Percentiles rank a stretch among this genome's conserved stretches.
These are phyloP conservation scores for Zaprionus capensis DNA, from an alignment of 1,140 invertebrate species.

Conservation along the genomic window DNA sequence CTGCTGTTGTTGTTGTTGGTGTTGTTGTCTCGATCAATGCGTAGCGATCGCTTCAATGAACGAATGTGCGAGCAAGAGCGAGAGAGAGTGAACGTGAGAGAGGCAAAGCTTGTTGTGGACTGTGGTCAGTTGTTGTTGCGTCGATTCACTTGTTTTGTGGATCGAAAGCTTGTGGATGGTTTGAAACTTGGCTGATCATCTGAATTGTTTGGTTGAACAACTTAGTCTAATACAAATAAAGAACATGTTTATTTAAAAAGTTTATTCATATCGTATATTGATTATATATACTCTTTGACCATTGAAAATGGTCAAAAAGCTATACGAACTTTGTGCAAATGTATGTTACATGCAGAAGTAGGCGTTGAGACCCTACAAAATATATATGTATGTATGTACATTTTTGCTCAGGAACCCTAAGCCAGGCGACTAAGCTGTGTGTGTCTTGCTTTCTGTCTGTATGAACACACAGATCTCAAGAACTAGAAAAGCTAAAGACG, in stretches of 20 bases:
- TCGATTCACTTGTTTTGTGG: conserved; percentile 46
- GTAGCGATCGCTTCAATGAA: background rate
- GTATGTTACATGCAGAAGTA: too few relatives aligned
- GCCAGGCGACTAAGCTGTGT: too few relatives aligned
- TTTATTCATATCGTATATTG: conserved; percentile 15
- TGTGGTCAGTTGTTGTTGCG: conserved; percentile 31
- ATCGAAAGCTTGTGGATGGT: conserved; percentile 52
- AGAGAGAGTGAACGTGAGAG: background rate
- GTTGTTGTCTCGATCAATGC: conserved; percentile 6
- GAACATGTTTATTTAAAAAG: background rate
- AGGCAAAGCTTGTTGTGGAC: conserved; percentile 27
- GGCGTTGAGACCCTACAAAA: too few relatives aligned
- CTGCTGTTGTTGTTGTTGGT: conserved; percentile 19
- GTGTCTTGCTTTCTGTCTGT: too few relatives aligned
- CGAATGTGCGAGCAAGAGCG: background rate
- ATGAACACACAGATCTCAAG: too few relatives aligned
- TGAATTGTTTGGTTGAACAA: background rate
- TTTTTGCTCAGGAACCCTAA: too few relatives aligned
- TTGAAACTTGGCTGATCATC: conserved; percentile 35
- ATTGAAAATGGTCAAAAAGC: too few relatives aligned
- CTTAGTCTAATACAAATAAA: background rate
- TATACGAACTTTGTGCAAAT: too few relatives aligned
- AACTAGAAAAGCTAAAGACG: too few relatives aligned
- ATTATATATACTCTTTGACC: too few relatives aligned
- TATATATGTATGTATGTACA: too few relatives aligned